These are phyloP conservation scores for Isaurus tuberculatus DNA, from an alignment of 92 coral and sea anemone genomes.

Conservation along the genomic window DNA sequence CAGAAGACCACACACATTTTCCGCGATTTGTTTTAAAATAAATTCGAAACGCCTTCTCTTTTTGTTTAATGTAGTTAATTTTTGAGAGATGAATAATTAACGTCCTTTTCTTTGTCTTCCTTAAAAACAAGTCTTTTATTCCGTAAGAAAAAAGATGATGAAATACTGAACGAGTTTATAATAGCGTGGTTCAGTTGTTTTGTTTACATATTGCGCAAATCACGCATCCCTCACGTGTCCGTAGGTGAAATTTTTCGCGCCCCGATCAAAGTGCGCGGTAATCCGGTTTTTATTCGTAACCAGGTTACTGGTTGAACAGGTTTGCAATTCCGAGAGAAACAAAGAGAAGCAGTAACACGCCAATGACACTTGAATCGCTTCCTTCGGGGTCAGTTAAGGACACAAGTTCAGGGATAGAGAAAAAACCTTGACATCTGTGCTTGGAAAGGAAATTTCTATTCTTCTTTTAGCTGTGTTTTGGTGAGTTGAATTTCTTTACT, in stretches of 20 bases:
- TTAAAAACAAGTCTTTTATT: not conserved
- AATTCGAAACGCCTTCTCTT: no score
- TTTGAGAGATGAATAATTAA: no score
- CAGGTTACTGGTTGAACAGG: constrained; percentile 41
- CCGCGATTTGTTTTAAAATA: not conserved
- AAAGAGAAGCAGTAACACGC: constrained; percentile 14
- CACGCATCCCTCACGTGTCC: constrained; percentile 40
- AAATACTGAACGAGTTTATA: not conserved
- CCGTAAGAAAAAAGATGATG: not conserved
- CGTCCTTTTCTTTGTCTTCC: not conserved
- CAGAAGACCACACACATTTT: no score
- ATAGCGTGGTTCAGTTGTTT: not conserved
- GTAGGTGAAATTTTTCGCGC: constrained; percentile 26
- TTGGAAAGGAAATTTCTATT: not conserved
- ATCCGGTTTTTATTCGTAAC: constrained; percentile 17
- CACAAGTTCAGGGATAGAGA: not conserved
- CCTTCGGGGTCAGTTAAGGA: not conserved
- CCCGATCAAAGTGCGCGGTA: constrained; percentile 41
- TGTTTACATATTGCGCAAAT: constrained; percentile 34
- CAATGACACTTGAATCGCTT: constrained; percentile 8
- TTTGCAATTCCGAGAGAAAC: constrained; percentile 17
- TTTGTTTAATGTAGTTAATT: not conserved
- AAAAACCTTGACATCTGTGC: not conserved
- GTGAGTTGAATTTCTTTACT: not conserved
- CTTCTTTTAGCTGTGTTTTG: not conserved